Evolutionary conservation across 2,888 invertebrate genomes (phyloP).

Genomic region (Pandemis cinnamomeana): DNA sequence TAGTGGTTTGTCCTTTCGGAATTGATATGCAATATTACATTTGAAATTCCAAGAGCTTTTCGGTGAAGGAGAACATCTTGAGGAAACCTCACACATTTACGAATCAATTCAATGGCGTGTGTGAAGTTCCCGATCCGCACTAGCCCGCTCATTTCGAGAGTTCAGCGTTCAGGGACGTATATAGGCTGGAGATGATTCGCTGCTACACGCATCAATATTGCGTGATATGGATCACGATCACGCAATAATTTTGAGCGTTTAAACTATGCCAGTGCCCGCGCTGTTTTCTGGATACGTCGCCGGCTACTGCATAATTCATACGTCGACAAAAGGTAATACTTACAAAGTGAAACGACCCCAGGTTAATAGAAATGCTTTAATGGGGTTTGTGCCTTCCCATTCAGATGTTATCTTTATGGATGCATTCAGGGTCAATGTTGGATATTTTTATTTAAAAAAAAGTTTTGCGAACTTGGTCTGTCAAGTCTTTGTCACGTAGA

Average conservation of each 20-base stretch:
- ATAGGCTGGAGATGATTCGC: too few relatives aligned
- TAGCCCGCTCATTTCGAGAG: too few relatives aligned
- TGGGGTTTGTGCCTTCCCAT: slow-evolving; percentile 39
- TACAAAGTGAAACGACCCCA: slow-evolving; percentile 70
- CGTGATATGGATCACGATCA: background rate
- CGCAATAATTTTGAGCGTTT: background rate
- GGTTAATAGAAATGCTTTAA: slow-evolving; percentile 69
- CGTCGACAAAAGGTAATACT: slow-evolving; percentile 57
- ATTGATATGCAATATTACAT: too few relatives aligned
- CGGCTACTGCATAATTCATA: slow-evolving; percentile 66
- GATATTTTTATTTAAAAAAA: background rate
- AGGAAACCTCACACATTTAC: too few relatives aligned
- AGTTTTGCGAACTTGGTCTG: too few relatives aligned
- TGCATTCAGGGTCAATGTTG: slow-evolving; percentile 1
- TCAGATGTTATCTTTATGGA: slow-evolving; percentile 38
- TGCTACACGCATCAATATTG: too few relatives aligned
- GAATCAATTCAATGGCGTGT: too few relatives aligned
- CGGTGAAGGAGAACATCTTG: too few relatives aligned
- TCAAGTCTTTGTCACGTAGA: background rate
- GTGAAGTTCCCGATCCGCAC: too few relatives aligned
- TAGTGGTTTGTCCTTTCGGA: too few relatives aligned
- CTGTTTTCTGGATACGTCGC: slow-evolving; percentile 12
- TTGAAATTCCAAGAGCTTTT: too few relatives aligned
- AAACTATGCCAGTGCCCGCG: background rate
- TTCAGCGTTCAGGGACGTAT: too few relatives aligned